Conservation (phyloP, 2,888 invertebrate genomes). For the Aleiodes alternator region DNA sequence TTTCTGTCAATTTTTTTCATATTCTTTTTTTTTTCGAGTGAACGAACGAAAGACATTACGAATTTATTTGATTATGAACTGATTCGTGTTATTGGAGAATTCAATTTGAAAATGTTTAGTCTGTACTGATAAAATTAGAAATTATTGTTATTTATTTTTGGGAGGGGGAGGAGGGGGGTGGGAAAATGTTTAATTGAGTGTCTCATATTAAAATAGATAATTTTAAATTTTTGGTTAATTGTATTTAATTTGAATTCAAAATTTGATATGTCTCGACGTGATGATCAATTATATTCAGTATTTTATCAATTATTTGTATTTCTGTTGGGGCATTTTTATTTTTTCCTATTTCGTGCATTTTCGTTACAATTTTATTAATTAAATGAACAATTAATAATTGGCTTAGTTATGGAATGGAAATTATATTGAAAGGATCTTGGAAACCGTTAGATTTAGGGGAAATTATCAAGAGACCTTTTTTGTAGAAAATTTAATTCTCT, state of each 20-base stretch:
- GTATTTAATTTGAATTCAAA: constrained; percentile 1
- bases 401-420: too few relatives aligned
- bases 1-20: background rate
- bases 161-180: background rate
- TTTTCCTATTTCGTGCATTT: too few relatives aligned
- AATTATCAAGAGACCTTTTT: too few relatives aligned
- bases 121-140: constrained; percentile 2
- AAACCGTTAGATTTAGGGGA: too few relatives aligned
- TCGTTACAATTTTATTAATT: too few relatives aligned
- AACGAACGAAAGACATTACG: background rate
- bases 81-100: background rate
- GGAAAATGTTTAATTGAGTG: background rate
- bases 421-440: too few relatives aligned
- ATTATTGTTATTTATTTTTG: background rate
- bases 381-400: too few relatives aligned
- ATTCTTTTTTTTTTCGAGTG: background rate
- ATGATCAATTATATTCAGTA: too few relatives aligned
- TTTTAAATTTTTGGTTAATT: constrained; percentile 1
- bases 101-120: background rate
- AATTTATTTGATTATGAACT: background rate
- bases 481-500: too few relatives aligned
- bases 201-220: constrained; percentile 10
- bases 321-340: too few relatives aligned
- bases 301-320: too few relatives aligned
- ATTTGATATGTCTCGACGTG: too few relatives aligned